A percentile compares a stretch with the other conserved stretches of the same genome.
Evolutionary conservation across 2,797 vertebrate genomes (phyloP).

Genomic region (Pseudochromis fuscus): DNA sequence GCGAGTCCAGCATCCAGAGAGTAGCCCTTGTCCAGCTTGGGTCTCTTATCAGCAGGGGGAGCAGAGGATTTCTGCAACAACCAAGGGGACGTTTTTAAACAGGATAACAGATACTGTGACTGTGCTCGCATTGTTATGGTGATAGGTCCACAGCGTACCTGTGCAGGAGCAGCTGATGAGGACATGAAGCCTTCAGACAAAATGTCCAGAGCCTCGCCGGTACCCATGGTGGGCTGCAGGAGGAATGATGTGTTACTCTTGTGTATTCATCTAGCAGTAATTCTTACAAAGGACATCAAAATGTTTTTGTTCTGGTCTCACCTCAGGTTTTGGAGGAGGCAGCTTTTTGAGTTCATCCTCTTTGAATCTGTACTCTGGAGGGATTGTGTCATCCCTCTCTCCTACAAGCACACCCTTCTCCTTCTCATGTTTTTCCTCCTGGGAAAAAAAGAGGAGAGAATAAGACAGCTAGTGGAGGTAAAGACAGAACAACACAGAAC

Average conservation of each 20-base stretch:
- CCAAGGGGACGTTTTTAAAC: not conserved
- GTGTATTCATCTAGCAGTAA: too few species aligned
- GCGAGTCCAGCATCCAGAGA: conserved; percentile 58
- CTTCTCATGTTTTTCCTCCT: conserved; percentile 73
- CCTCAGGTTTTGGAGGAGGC: conserved; percentile 79
- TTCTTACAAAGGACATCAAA: too few species aligned
- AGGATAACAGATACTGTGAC: not conserved
- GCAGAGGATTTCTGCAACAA: conserved; percentile 43
- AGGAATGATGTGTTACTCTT: not conserved
- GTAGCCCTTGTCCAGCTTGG: conserved; percentile 61
- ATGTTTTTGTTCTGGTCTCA: conserved; percentile 45
- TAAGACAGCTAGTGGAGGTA: too few species aligned
- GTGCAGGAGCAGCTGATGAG: conserved; percentile 32
- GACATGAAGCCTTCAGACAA: conserved; percentile 46
- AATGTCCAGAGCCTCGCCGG: conserved; percentile 45
- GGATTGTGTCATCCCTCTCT: conserved; percentile 78
- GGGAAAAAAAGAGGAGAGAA: not conserved
- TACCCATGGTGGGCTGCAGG: conserved; percentile 25
- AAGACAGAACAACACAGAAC: too few species aligned
- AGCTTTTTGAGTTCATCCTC: conserved; percentile 69
- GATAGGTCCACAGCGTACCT: conserved; percentile 12
- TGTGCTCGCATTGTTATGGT: not conserved
- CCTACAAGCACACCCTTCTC: conserved; percentile 79
- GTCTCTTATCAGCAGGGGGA: conserved; percentile 76
- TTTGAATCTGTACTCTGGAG: conserved; percentile 78